Conservation (phyloP, 2,113 vertebrate genomes). For the Albula glossodonta region DNA sequence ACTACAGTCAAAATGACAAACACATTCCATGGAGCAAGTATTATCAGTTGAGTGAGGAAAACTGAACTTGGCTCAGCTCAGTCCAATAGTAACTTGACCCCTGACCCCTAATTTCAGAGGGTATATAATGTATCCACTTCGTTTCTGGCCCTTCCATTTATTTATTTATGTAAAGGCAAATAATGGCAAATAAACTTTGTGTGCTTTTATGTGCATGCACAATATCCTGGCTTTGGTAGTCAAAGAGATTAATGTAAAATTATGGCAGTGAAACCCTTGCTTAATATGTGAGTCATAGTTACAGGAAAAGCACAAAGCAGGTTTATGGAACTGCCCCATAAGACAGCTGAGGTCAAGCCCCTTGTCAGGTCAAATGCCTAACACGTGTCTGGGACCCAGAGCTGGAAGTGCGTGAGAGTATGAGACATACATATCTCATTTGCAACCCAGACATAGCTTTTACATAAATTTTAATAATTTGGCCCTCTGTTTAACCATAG, state of each 20-base stretch:
- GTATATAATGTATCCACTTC: neutral
- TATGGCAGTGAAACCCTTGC: too few relatives aligned
- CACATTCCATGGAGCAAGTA: too few relatives aligned
- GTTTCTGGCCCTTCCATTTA: too few relatives aligned
- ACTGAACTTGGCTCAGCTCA: neutral
- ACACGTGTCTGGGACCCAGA: neutral
- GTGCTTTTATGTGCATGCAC: neutral
- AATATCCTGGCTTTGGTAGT: neutral
- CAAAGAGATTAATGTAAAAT: too few relatives aligned
- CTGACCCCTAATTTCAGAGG: neutral
- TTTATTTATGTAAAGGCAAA: neutral
- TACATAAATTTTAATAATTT: conserved; percentile 19
- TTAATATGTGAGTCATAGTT: neutral
- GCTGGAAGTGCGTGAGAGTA: neutral
- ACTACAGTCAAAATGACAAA: too few relatives aligned
- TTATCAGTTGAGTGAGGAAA: neutral
- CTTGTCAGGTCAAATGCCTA: too few relatives aligned
- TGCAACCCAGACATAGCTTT: conserved; percentile 13
- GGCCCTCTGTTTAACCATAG: neutral
- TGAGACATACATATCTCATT: neutral
- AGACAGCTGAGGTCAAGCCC: conserved; percentile 4
- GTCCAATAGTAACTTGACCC: neutral
- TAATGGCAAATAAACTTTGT: neutral
- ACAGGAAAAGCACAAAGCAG: neutral
- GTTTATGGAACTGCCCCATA: neutral